phyloP scores from a whole-genome alignment of 2,888 invertebrate genomes.

The Pardosa pseudoannulata region DNA sequence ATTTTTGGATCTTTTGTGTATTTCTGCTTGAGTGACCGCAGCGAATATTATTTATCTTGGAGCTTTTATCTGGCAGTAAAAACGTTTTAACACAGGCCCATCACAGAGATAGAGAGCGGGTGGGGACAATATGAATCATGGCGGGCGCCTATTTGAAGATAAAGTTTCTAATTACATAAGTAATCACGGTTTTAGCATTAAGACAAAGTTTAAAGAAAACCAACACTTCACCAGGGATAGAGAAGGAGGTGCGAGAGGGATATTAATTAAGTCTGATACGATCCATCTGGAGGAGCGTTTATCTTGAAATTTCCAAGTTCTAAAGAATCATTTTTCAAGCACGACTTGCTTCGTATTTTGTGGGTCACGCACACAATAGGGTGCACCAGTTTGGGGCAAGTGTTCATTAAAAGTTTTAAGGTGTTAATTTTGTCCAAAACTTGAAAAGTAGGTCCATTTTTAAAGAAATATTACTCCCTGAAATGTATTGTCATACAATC shows the following conservation, averaged over 20 bases:
- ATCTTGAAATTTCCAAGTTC: not conserved
- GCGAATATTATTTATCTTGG: slow-evolving; percentile 64
- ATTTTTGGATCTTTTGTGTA: slow-evolving; percentile 57
- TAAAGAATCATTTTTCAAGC: not conserved
- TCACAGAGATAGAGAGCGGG: not conserved
- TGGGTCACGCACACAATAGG: not conserved
- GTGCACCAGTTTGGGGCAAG: not conserved
- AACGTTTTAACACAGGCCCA: slow-evolving; percentile 41
- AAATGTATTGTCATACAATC: no score
- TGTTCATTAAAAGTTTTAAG: no score
- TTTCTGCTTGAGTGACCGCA: slow-evolving; percentile 37
- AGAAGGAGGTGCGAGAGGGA: not conserved
- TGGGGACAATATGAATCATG: slow-evolving; percentile 30
- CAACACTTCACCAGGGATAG: not conserved
- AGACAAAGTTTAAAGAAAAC: not conserved
- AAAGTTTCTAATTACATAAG: slow-evolving; percentile 63
- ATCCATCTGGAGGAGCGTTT: not conserved
- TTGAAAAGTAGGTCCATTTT: no score
- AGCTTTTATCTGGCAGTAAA: slow-evolving; percentile 57
- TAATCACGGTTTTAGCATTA: slow-evolving; percentile 38
- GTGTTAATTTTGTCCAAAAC: no score
- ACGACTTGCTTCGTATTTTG: not conserved
- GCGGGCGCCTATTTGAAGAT: slow-evolving; percentile 45
- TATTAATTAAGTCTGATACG: not conserved
- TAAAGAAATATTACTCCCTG: no score